phyloP scores from a whole-genome alignment of 2,888 invertebrate species.

The Hemaris fuciformis region DNA sequence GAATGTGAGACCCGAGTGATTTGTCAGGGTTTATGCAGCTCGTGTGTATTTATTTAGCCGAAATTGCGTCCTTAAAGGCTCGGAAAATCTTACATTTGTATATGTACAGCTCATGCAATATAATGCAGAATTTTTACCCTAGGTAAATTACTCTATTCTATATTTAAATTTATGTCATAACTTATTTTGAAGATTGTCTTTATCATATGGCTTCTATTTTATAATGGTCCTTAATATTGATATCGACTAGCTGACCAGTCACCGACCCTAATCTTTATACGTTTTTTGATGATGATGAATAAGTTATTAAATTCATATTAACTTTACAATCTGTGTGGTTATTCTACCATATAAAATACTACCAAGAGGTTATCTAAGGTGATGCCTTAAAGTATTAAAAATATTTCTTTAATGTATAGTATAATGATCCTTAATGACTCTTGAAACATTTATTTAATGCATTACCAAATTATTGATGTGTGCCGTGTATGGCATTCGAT shows the following conservation, averaged over 20 bases:
- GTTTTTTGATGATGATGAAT: not conserved
- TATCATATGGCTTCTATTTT: too few species aligned
- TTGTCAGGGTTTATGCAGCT: not conserved
- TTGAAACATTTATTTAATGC: constrained; percentile 14
- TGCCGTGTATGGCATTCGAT: constrained; percentile 44
- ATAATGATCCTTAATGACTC: not conserved
- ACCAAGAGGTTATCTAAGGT: not conserved
- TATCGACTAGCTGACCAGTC: too few species aligned
- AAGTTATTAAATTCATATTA: not conserved
- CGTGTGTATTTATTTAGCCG: not conserved
- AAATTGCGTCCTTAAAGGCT: not conserved
- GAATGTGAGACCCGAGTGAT: constrained; percentile 11
- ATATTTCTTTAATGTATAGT: not conserved
- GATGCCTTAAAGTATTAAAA: not conserved
- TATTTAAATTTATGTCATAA: too few species aligned
- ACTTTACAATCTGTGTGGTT: not conserved
- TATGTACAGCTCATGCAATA: not conserved
- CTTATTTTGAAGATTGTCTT: too few species aligned
- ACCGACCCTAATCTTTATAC: not conserved
- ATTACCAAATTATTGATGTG: constrained; percentile 14
- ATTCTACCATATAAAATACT: not conserved
- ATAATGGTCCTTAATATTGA: too few species aligned
- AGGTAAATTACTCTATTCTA: too few species aligned
- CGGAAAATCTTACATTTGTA: not conserved
- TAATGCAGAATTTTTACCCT: not conserved